Conservation (phyloP, 2,888 invertebrate species). For the Drosophila imparisetae region DNA sequence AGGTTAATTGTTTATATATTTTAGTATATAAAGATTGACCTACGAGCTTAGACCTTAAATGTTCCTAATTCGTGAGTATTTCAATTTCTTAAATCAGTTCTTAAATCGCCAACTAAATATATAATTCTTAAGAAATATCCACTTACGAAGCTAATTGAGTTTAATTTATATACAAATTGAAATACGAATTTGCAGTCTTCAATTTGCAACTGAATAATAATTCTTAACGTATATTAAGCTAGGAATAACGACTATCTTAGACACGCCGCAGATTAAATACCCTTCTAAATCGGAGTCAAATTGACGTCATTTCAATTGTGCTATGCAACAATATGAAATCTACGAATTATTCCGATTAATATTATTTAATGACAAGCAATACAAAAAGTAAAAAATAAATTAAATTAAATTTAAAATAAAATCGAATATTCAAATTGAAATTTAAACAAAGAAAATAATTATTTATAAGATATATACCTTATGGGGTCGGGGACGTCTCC, state of each 20-base stretch:
- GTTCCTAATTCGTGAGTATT: not conserved
- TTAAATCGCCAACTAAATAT: not conserved
- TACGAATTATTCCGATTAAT: not conserved
- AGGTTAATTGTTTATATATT: not conserved
- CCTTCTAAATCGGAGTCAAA: not conserved
- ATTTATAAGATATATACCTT: not conserved
- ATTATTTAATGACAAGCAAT: not conserved
- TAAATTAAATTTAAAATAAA: not conserved
- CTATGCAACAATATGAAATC: not conserved
- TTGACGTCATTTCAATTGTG: not conserved
- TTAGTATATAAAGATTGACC: not conserved
- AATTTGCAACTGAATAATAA: not conserved
- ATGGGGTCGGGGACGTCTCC: not conserved
- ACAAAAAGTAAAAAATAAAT: not conserved
- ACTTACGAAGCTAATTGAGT: not conserved
- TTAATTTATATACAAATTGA: not conserved
- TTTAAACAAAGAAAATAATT: not conserved
- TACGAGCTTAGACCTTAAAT: not conserved
- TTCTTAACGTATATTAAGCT: not conserved
- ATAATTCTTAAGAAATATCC: not conserved
- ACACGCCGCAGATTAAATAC: not conserved
- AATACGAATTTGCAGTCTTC: not conserved
- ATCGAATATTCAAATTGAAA: not conserved
- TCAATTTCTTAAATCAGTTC: not conserved
- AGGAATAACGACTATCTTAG: not conserved